These are phyloP conservation scores for Lepisosteus osseus DNA, from an alignment of 2,113 vertebrate species.

Conservation along the genomic window DNA sequence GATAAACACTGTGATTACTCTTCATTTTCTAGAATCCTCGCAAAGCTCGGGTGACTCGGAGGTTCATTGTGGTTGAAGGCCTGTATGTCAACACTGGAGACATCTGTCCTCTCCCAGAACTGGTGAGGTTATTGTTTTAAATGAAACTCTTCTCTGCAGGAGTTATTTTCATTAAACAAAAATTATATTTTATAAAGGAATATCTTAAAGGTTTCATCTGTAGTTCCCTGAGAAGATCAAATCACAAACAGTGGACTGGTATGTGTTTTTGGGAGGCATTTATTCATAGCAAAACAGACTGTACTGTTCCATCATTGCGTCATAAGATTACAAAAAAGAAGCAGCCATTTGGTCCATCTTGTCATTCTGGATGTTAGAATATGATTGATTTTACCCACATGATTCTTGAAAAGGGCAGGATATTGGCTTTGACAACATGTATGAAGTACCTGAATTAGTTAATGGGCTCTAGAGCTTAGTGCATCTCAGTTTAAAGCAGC, in stretches of 20 bases:
- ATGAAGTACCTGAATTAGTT: no score
- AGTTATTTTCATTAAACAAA: background rate
- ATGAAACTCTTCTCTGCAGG: background rate
- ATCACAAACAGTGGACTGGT: background rate
- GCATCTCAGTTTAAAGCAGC: no score
- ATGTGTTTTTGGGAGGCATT: background rate
- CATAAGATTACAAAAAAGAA: no score
- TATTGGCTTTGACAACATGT: no score
- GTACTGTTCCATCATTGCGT: no score
- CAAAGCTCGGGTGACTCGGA: conserved; percentile 88
- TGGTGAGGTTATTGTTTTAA: conserved; percentile 69
- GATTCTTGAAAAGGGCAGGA: no score
- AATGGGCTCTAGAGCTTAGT: no score
- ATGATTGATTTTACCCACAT: no score
- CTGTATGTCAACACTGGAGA: conserved; percentile 91
- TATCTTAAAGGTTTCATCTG: background rate
- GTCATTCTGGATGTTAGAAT: no score
- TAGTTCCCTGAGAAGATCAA: background rate
- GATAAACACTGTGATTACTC: background rate
- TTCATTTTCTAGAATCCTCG: conserved; percentile 79
- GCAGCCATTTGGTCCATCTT: no score
- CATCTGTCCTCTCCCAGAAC: conserved; percentile 86
- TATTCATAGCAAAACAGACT: no score
- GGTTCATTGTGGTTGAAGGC: conserved; percentile 89
- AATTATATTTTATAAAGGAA: background rate